Conservation (phyloP, 2,113 vertebrate species). For the Ceyx melanurus region DNA sequence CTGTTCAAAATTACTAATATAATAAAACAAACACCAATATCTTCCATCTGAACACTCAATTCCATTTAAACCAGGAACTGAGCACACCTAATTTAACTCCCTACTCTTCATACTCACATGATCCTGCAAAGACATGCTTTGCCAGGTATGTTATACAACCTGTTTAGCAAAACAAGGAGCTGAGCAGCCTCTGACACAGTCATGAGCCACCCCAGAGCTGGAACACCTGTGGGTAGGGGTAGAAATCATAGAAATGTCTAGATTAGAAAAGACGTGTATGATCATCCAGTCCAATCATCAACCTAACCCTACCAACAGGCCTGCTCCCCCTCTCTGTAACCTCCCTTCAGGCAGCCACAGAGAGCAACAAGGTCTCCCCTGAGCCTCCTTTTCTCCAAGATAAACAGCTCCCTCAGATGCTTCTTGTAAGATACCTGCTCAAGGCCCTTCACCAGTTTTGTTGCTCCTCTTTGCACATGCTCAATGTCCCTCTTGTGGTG, state of each 20-base stretch:
- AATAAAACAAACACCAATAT: not conserved
- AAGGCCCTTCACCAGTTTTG: too few relatives aligned
- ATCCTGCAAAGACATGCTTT: not conserved
- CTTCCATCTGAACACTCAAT: not conserved
- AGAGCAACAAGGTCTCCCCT: too few relatives aligned
- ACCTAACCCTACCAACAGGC: too few relatives aligned
- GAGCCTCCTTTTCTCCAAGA: too few relatives aligned
- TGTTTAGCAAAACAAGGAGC: not conserved
- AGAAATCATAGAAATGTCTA: not conserved
- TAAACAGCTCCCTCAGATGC: too few relatives aligned
- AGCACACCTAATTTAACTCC: not conserved
- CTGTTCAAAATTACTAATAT: not conserved
- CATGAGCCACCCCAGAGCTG: accelerated
- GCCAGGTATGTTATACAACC: not conserved
- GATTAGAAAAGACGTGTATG: too few relatives aligned
- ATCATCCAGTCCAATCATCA: too few relatives aligned
- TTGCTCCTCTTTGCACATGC: too few relatives aligned
- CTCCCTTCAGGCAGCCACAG: too few relatives aligned
- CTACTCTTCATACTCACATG: not conserved
- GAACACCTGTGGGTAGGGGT: not conserved
- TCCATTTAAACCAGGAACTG: not conserved
- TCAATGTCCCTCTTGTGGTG: too few relatives aligned
- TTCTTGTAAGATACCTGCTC: too few relatives aligned
- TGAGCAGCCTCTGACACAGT: not conserved
- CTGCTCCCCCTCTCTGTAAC: too few relatives aligned